Percentiles rank a stretch among this genome's conserved stretches.
Evolutionary conservation across 2,888 invertebrate genomes (phyloP).

Genomic region (Hypomecis punctinalis): DNA sequence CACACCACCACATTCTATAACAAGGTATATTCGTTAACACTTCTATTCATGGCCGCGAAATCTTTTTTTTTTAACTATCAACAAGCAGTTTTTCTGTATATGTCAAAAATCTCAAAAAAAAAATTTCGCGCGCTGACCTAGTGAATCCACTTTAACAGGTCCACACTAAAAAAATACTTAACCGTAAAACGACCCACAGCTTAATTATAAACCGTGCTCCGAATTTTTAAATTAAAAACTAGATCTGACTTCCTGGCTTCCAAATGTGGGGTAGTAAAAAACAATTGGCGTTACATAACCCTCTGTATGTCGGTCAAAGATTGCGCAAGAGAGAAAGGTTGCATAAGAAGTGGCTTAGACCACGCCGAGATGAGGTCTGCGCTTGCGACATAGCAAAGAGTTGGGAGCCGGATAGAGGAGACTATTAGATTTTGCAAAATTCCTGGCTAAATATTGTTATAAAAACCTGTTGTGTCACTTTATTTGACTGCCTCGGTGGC

Average conservation of each 20-base stretch:
- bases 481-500: too few relatives aligned
- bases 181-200: background rate
- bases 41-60: too few relatives aligned
- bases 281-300: constrained; percentile 72
- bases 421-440: background rate
- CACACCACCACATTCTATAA: too few relatives aligned
- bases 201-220: constrained; percentile 9
- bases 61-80: too few relatives aligned
- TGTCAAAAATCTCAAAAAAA: too few relatives aligned
- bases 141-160: too few relatives aligned
- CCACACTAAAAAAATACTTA: background rate
- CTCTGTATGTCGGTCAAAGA: constrained; percentile 77
- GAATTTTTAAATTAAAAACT: constrained; percentile 34
- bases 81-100: too few relatives aligned
- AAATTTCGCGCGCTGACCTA: too few relatives aligned
- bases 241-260: constrained; percentile 43
- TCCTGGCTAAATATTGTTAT: too few relatives aligned
- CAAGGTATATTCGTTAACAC: too few relatives aligned
- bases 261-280: constrained; percentile 55
- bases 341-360: constrained; percentile 73
- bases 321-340: constrained; percentile 82
- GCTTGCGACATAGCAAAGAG: constrained; percentile 61
- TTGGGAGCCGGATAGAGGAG: constrained; percentile 20
- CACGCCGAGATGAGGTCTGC: constrained; percentile 73
- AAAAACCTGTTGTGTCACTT: too few relatives aligned